A percentile compares a stretch with the other conserved stretches of the same genome.
Evolutionary conservation across 2,888 invertebrate genomes (phyloP).

Genomic region (Liodrosophila aerea): DNA sequence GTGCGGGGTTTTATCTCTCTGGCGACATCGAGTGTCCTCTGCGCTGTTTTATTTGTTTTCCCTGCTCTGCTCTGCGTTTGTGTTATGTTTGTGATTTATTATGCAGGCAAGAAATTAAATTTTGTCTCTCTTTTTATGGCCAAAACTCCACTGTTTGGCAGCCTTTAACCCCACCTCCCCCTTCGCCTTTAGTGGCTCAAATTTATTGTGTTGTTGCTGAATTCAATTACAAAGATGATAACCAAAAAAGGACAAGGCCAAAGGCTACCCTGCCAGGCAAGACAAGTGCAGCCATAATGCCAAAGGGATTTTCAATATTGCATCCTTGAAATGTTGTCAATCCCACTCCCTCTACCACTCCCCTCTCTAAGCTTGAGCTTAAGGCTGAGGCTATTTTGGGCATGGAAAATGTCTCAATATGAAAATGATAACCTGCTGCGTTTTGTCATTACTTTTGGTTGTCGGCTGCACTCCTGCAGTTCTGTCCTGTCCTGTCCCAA

Average conservation of each 20-base stretch:
- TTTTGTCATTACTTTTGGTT: slow-evolving; percentile 73
- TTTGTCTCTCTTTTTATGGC: slow-evolving; percentile 57
- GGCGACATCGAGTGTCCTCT: slow-evolving; percentile 66
- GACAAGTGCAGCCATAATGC: slow-evolving; percentile 48
- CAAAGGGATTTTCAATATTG: slow-evolving; percentile 62
- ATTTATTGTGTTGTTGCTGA: slow-evolving; percentile 76
- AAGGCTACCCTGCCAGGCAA: slow-evolving; percentile 25
- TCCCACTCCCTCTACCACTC: neutral
- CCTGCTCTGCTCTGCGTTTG: slow-evolving; percentile 8
- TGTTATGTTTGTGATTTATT: slow-evolving; percentile 78
- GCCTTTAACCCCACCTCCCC: slow-evolving; percentile 23
- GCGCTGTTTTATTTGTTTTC: slow-evolving; percentile 58
- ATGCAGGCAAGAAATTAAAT: slow-evolving; percentile 79
- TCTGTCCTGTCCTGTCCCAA: too few species aligned
- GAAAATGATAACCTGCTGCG: slow-evolving; percentile 74
- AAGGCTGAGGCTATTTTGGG: slow-evolving; percentile 23
- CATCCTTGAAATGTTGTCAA: slow-evolving; percentile 53
- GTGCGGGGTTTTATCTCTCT: slow-evolving; percentile 69
- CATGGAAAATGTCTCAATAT: slow-evolving; percentile 69
- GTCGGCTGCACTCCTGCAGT: slow-evolving; percentile 58
- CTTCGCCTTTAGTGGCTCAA: slow-evolving; percentile 51
- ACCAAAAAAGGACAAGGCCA: slow-evolving; percentile 35
- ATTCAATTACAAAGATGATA: slow-evolving; percentile 73
- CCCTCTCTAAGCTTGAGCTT: neutral
- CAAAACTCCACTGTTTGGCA: slow-evolving; percentile 33